A percentile compares a stretch with the other conserved stretches of the same genome.
phyloP scores from a whole-genome alignment of 1,140 invertebrate species.

The Rhyzopertha dominica region DNA sequence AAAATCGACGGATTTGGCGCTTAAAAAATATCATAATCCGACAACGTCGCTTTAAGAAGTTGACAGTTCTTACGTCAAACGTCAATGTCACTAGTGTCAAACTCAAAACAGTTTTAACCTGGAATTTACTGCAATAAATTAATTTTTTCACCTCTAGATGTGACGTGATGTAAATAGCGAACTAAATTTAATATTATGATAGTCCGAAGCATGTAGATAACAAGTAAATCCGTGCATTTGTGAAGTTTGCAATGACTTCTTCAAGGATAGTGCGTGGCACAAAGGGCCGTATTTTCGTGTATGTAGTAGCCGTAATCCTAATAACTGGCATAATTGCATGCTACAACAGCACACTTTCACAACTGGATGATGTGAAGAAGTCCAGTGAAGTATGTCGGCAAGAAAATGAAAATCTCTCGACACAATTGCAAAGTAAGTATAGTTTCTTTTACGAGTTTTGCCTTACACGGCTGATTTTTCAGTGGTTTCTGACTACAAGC shows the following conservation, averaged over 20 bases:
- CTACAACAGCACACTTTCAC: conserved; percentile 49
- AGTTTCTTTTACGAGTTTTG: conserved; percentile 6
- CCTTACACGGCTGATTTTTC: conserved; percentile 17
- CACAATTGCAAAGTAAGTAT: conserved; percentile 48
- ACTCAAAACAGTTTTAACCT: too few species aligned
- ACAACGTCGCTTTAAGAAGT: too few species aligned
- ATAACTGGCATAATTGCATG: conserved; percentile 49
- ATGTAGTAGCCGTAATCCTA: conserved; percentile 45
- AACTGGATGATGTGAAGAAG: conserved; percentile 48
- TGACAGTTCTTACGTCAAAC: too few species aligned
- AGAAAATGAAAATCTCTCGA: conserved; percentile 49
- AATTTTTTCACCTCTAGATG: too few species aligned
- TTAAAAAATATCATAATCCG: too few species aligned
- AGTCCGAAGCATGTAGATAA: too few species aligned
- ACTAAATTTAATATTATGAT: too few species aligned
- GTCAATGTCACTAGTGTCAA: too few species aligned
- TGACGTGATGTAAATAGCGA: too few species aligned
- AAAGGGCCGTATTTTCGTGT: conserved; percentile 48
- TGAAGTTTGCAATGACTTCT: conserved; percentile 49
- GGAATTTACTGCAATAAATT: too few species aligned
- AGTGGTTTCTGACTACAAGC: conserved; percentile 47
- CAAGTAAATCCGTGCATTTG: too few species aligned
- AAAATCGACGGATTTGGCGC: too few species aligned
- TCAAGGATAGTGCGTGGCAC: conserved; percentile 50
- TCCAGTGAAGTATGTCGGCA: conserved; percentile 45